Evolutionary conservation across 2,113 vertebrate genomes (phyloP).

Genomic region (Edolisoma coerulescens): DNA sequence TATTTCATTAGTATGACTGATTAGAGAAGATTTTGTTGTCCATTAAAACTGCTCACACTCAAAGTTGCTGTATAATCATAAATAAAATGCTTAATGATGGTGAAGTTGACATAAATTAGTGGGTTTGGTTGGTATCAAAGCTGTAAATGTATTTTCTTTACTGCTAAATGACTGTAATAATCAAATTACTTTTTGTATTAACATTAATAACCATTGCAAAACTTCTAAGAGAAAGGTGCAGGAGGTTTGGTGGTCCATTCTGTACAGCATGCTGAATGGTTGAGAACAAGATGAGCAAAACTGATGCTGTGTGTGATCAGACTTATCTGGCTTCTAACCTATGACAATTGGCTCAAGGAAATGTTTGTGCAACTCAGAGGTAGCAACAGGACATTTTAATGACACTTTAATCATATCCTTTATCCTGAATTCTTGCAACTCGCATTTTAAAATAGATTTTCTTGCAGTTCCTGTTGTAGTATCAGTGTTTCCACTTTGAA

Average conservation of each 20-base stretch:
- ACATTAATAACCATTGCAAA: neutral
- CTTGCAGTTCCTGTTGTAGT: neutral
- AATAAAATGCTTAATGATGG: neutral
- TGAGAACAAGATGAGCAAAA: neutral
- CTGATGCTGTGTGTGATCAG: neutral
- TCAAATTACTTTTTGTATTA: neutral
- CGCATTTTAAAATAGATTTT: neutral
- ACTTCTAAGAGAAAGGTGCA: neutral
- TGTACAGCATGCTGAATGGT: neutral
- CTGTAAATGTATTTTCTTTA: neutral
- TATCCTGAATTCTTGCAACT: neutral
- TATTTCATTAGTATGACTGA: neutral
- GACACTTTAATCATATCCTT: neutral
- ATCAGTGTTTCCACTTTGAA: neutral
- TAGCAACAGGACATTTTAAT: neutral
- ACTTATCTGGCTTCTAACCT: neutral
- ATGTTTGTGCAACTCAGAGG: neutral
- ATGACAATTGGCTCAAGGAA: neutral
- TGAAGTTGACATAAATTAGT: neutral
- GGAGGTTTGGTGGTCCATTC: neutral
- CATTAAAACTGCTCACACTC: neutral
- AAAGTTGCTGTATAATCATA: neutral
- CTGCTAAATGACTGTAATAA: neutral
- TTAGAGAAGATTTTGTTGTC: neutral
- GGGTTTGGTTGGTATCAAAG: neutral